Evolutionary conservation across 2,888 invertebrate genomes (phyloP).

Genomic region (Drosophila sordidula): DNA sequence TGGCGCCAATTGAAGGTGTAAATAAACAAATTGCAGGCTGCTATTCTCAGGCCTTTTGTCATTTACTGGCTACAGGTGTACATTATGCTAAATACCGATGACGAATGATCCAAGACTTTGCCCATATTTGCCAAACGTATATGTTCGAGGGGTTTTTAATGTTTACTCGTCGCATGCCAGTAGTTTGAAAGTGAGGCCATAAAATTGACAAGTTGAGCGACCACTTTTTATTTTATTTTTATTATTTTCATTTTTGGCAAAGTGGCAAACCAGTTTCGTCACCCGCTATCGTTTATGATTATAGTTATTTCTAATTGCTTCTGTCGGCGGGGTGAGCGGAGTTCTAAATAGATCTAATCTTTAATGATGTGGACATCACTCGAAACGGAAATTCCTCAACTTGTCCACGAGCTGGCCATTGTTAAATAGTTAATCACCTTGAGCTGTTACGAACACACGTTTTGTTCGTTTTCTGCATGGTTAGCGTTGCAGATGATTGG

Average conservation of each 20-base stretch:
- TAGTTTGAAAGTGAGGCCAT: conserved; percentile 49
- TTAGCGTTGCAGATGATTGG: conserved; percentile 16
- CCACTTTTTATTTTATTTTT: conserved; percentile 16
- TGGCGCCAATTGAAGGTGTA: conserved; percentile 64
- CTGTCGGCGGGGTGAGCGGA: background rate
- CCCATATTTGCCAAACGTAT: conserved; percentile 26
- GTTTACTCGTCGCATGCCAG: conserved; percentile 40
- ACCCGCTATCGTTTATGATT: conserved; percentile 38
- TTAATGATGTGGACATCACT: conserved; percentile 34
- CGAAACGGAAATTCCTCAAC: conserved; percentile 63
- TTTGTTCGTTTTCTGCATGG: conserved; percentile 34
- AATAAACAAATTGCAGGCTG: conserved; percentile 60
- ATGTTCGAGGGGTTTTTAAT: conserved; percentile 12
- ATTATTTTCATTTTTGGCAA: conserved; percentile 8
- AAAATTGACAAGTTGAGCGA: conserved; percentile 30
- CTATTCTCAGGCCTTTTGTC: conserved; percentile 10
- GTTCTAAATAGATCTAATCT: conserved; percentile 32
- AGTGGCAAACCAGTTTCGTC: conserved; percentile 43
- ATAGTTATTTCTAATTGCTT: conserved; percentile 40
- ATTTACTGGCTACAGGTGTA: conserved; percentile 15
- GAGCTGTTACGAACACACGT: conserved; percentile 33
- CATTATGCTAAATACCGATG: conserved; percentile 63
- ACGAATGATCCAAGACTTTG: conserved; percentile 52
- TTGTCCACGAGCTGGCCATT: conserved; percentile 32
- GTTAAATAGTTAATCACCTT: conserved; percentile 51